These are phyloP conservation scores for Menura novaehollandiae DNA, from an alignment of 2,113 vertebrate species.

Conservation along the genomic window DNA sequence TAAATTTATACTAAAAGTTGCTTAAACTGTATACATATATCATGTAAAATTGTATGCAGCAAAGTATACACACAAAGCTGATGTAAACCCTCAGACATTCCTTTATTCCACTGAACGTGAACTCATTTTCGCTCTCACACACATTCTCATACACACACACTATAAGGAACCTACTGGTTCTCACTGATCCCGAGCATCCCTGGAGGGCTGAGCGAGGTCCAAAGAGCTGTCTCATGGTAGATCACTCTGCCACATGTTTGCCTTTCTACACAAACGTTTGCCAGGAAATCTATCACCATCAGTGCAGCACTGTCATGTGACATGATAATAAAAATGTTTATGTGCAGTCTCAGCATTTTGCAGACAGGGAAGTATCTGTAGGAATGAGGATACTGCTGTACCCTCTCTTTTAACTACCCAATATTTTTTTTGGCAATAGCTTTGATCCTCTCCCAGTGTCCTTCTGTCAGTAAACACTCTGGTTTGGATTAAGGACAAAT, in stretches of 20 bases:
- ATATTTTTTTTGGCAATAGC: neutral
- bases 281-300: conserved; percentile 18
- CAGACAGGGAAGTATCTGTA: neutral
- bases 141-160: neutral
- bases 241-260: neutral
- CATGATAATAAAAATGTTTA: conserved; percentile 13
- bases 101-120: neutral
- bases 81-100: neutral
- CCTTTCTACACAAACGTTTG: conserved; percentile 23
- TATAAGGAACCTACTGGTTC: neutral
- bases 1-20: neutral
- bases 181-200: neutral
- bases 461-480: neutral
- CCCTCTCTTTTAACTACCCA: neutral
- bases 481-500: conserved; percentile 24
- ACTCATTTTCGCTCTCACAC: neutral
- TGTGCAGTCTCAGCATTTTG: neutral
- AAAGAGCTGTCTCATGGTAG: neutral
- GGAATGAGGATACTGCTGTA: neutral
- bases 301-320: conserved; percentile 20
- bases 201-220: neutral
- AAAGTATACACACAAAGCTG: neutral
- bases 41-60: neutral
- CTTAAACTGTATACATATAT: neutral
- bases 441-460: neutral